Base-by-base conservation (phyloP, 35 echinoderm and acorn worm species). In the Ptychodera flava region DNA sequence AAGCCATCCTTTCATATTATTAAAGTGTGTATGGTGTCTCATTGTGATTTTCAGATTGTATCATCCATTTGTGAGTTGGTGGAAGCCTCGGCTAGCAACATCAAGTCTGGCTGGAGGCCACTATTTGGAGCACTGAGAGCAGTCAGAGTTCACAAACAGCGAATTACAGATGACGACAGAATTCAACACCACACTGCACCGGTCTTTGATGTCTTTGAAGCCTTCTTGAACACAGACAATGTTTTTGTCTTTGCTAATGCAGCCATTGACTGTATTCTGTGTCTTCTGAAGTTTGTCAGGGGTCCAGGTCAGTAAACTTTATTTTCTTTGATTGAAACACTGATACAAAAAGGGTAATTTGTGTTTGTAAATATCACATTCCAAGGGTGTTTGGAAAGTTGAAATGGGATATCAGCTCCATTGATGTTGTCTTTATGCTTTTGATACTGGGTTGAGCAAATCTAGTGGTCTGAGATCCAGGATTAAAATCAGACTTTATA, bases 21-120 rank as follows among this genome's bases (percentile, higher is more conserved):
- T n/a, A n/a, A n/a, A n/a, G n/a, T n/a, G n/a, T n/a, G n/a, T n/a
- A n/a, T n/a, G n/a, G n/a, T n/a, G n/a, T n/a, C n/a, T n/a, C n/a
- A n/a, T n/a, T n/a, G n/a, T n/a, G n/a, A n/a, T n/a, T n/a, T n/a
- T n/a, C n/a, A 94, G 96, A 90, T 99, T 80, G 96, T 99, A 16
- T 90, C 96, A 64, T 99, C 96, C 16, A 99, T 99, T 29, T 99
- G 96, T 84, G 90, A 99, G 76, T 77, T 94, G 31, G 93, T 94
- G 0, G 96, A 94, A 52, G 96, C 88, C 16, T 94, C 93, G n/a
- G 92, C 92, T 29, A 87, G 90, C 16, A 94, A 99, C 38, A 94
- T 94, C 78, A 94, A 94, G 52, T 99, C 96, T 34, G 96, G 96
- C 78, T 99, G 96, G 96, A 92, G 96, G 76, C 96, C 96, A 88